Percentiles rank a stretch among this genome's conserved stretches.
These are phyloP conservation scores for Ametastegia equiseti DNA, from an alignment of 2,888 invertebrate species.

Conservation along the genomic window DNA sequence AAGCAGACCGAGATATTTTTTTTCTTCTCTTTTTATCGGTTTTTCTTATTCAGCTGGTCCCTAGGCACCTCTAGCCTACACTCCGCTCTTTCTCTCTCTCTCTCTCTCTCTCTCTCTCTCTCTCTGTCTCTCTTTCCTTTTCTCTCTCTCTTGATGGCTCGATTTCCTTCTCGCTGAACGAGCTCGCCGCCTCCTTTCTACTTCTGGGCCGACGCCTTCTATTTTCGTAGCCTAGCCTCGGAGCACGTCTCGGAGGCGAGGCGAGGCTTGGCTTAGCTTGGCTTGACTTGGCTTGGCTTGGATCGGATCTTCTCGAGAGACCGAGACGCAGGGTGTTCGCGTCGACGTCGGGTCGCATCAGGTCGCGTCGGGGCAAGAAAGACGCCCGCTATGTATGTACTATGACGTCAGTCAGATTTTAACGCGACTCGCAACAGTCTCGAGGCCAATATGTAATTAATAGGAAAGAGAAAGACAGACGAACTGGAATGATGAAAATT, in stretches of 20 bases:
- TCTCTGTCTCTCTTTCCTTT: slow-evolving; percentile 34
- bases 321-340: slow-evolving; percentile 24
- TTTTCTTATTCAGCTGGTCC: background rate
- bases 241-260: background rate
- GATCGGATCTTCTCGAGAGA: too few species aligned
- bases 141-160: slow-evolving; percentile 54
- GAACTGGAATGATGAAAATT: background rate
- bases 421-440: background rate
- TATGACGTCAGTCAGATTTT: background rate
- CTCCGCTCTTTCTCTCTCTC: slow-evolving; percentile 9
- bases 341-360: background rate
- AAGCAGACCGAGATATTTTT: background rate
- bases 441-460: background rate
- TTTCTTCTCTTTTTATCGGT: background rate
- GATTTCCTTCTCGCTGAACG: slow-evolving; percentile 55
- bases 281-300: background rate
- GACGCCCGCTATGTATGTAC: background rate
- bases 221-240: slow-evolving; percentile 51
- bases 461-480: background rate
- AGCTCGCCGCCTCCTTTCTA: slow-evolving; percentile 53
- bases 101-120: slow-evolving; percentile 47
- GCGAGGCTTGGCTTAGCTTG: background rate
- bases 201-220: slow-evolving; percentile 53
- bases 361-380: slow-evolving; percentile 16
- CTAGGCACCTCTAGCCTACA: slow-evolving; percentile 20